A percentile compares a stretch with the other conserved stretches of the same genome.
phyloP scores from a whole-genome alignment of 2,113 vertebrate genomes.

The Eulemur rufifrons region DNA sequence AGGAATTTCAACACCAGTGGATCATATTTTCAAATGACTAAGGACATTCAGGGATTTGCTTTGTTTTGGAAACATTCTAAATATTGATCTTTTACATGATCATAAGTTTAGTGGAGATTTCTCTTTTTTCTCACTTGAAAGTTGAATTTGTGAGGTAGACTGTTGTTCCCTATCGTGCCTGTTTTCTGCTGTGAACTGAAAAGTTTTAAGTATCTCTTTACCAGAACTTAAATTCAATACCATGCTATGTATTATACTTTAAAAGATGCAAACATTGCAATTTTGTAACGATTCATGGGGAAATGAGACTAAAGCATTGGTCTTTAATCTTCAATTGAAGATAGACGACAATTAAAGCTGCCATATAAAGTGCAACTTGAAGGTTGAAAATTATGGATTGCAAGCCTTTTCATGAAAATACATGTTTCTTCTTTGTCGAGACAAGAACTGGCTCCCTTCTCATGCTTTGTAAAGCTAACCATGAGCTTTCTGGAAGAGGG shows the following conservation, averaged over 20 bases:
- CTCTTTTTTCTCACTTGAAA: slow-evolving; percentile 44
- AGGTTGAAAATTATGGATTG: background rate
- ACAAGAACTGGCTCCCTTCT: slow-evolving; percentile 9
- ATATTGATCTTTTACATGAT: slow-evolving; percentile 30
- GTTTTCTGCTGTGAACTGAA: slow-evolving; percentile 27
- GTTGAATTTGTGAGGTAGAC: slow-evolving; percentile 20
- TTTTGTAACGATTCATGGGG: background rate
- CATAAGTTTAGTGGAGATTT: background rate
- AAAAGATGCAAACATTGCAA: background rate
- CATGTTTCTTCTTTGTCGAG: slow-evolving; percentile 10
- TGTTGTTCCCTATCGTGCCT: background rate
- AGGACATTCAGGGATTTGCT: slow-evolving; percentile 8
- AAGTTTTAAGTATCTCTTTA: background rate
- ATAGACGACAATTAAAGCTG: slow-evolving; percentile 44
- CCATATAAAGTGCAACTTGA: background rate
- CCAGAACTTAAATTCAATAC: slow-evolving; percentile 22
- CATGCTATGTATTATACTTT: background rate
- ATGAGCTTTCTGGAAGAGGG: background rate
- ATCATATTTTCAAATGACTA: background rate
- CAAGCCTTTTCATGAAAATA: background rate
- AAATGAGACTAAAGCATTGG: slow-evolving; percentile 21
- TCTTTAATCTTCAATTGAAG: background rate
- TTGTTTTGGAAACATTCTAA: slow-evolving; percentile 14
- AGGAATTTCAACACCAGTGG: background rate
- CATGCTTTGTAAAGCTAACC: background rate